Conservation (phyloP, 2,888 invertebrate species). For the Kuschelorhynchus macadamiae region DNA sequence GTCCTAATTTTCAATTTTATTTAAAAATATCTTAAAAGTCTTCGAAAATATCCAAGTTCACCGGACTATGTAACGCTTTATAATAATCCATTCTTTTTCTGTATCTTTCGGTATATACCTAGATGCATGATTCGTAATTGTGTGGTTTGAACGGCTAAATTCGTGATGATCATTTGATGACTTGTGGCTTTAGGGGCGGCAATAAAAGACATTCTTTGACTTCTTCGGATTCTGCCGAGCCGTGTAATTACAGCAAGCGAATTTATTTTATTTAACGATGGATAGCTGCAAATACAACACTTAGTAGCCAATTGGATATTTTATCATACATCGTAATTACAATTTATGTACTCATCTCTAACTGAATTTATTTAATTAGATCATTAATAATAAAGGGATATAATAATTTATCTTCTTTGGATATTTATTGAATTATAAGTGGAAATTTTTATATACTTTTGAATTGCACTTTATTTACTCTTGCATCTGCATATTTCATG, state of each 20-base stretch:
- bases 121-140: slow-evolving; percentile 48
- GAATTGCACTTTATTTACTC: too few relatives aligned
- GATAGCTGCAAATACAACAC: not conserved
- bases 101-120: slow-evolving; percentile 22
- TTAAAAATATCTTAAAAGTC: too few relatives aligned
- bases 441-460: too few relatives aligned
- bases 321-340: not conserved
- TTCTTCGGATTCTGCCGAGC: slow-evolving; percentile 48
- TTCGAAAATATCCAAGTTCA: not conserved
- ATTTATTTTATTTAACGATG: slow-evolving; percentile 28
- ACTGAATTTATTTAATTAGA: too few relatives aligned
- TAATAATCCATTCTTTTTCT: slow-evolving; percentile 14
- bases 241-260: slow-evolving; percentile 38
- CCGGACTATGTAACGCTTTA: slow-evolving; percentile 18
- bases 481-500: too few relatives aligned
- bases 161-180: slow-evolving; percentile 52
- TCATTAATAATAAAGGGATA: too few relatives aligned
- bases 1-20: too few relatives aligned
- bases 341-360: too few relatives aligned
- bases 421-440: not conserved
- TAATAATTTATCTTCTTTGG: too few relatives aligned
- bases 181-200: slow-evolving; percentile 47
- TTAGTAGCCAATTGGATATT: not conserved
- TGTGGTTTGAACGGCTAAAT: slow-evolving; percentile 43
- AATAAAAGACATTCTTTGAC: slow-evolving; percentile 50